Evolutionary conservation across 2,113 vertebrate genomes (phyloP), one percentile per base, ranked within the genome.

Genomic region (Myotis lucifugus): DNA sequence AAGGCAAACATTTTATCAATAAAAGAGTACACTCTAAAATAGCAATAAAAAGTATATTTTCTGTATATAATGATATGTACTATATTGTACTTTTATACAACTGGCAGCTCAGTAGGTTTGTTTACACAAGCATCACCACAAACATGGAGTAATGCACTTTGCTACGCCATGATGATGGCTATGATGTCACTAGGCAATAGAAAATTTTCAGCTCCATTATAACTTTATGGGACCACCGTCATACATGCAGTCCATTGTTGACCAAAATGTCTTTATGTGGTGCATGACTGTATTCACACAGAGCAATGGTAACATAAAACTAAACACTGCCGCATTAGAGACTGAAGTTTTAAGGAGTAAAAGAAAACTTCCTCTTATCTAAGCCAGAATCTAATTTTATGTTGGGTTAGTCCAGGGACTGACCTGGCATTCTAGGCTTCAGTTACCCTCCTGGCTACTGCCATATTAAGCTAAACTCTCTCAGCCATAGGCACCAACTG

Each of bases 351-450:
- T 61, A 67, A 72, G 15, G 18, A 85, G 25, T 40, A 69, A 83
- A 8, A 59, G 34, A 6, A 72, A 89, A 83, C 18, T 34, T 88
- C 23, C 23, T 87, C 34, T 93, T 93, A 56, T 78, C 12, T 84
- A 94, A 92, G 21, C 59, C 46, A 85, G 59, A 92, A 50, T 92
- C 48, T 78, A 70, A 78, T 72, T 90, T 92, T 54, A 18, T 42
- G 23, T 54, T 46, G 50, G 6, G 17, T 96, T 81, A 88, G 52
- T 79, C 10, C n/a, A n/a, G 86, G 37, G 32, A 34, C 17, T 69
- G 56, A 90, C 12, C 5, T 42, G 46, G 37, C 27, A 67, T 90
- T 67, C 25, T 15, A 69, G 50, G 18, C 23, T 29, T 81, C 27
- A 21, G 10, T 46, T 37, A 88, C 52, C 6, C 29, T 66, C 18